Conservation (phyloP, 2,888 invertebrate genomes). For the Himalopsyche tibetana region DNA sequence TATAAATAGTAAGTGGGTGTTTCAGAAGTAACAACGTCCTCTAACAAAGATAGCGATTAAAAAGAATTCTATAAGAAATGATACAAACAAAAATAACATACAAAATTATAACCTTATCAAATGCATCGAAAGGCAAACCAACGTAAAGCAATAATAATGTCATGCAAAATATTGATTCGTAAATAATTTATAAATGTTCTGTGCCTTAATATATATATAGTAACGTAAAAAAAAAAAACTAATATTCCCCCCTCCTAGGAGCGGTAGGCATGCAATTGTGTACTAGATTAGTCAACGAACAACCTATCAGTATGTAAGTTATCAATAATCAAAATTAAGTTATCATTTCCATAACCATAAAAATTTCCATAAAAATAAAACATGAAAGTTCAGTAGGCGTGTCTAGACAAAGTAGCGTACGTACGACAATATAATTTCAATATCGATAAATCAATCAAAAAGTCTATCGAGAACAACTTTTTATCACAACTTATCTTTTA, state of each 20-base stretch:
- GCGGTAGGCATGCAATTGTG: slow-evolving; percentile 19
- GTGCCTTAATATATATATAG: slow-evolving; percentile 13
- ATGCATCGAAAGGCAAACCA: slow-evolving; percentile 8
- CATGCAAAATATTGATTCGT: slow-evolving; percentile 31
- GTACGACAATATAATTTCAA: no score
- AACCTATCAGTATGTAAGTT: slow-evolving; percentile 22
- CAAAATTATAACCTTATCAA: neutral
- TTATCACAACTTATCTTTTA: no score
- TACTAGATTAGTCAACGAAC: slow-evolving; percentile 38
- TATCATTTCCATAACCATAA: slow-evolving; percentile 16
- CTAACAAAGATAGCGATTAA: no score
- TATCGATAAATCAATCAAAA: no score
- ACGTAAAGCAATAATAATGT: slow-evolving; percentile 1
- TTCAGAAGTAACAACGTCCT: no score
- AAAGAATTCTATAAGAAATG: no score
- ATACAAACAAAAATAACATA: no score
- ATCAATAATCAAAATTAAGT: slow-evolving; percentile 23
- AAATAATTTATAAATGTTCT: slow-evolving; percentile 11
- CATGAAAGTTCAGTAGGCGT: neutral
- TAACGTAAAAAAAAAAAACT: neutral
- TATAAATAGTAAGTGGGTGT: no score
- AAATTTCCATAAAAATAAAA: slow-evolving; percentile 29
- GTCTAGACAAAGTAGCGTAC: neutral
- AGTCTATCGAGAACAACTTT: no score
- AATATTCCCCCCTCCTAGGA: neutral